These are phyloP conservation scores for Cydia pomonella DNA, from an alignment of 1,140 invertebrate species.

Conservation along the genomic window DNA sequence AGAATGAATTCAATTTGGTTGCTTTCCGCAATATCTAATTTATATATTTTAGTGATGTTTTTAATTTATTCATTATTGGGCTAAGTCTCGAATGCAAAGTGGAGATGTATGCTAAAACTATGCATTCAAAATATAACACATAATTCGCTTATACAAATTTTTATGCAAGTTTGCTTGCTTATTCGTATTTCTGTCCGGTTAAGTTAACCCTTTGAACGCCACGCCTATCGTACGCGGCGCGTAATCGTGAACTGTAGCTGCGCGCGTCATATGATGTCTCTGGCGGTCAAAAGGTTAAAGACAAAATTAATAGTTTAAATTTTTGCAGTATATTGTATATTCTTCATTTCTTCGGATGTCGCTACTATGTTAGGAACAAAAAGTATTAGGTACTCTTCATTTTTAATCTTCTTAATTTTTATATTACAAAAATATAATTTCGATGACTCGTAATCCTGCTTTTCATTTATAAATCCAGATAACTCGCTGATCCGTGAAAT, in stretches of 20 bases:
- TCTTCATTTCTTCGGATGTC: no score
- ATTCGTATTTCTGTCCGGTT: no score
- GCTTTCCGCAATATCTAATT: constrained; percentile 2
- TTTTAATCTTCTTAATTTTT: background rate
- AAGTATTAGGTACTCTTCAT: background rate
- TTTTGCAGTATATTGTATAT: no score
- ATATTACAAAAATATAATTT: background rate
- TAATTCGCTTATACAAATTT: background rate
- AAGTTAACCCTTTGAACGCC: no score
- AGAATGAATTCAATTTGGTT: background rate
- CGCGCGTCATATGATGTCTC: no score
- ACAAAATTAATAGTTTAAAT: no score
- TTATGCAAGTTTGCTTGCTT: background rate
- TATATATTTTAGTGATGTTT: background rate
- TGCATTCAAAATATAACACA: background rate
- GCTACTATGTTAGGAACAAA: background rate
- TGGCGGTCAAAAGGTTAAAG: no score
- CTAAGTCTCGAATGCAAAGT: background rate
- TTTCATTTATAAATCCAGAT: background rate
- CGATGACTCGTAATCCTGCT: background rate
- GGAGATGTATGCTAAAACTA: background rate
- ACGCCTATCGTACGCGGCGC: no score
- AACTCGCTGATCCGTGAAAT: background rate
- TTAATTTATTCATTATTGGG: background rate
- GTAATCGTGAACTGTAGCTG: no score